These are phyloP conservation scores for Eumacrocentrus americanus DNA, from an alignment of 2,888 invertebrate species.

Conservation along the genomic window DNA sequence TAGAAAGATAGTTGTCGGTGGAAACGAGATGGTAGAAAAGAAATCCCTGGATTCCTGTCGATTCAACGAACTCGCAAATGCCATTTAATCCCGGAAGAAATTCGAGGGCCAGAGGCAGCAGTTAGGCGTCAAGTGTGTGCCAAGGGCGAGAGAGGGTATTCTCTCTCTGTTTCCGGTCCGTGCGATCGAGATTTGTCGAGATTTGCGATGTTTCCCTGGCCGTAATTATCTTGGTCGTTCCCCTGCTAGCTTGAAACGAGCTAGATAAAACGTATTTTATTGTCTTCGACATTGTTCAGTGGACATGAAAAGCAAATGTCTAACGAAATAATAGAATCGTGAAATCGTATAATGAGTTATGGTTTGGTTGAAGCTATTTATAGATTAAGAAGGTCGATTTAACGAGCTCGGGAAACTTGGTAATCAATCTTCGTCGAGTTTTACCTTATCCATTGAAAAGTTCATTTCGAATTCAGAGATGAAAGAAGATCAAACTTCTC, in stretches of 20 bases:
- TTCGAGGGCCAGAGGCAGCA: slow-evolving; percentile 4
- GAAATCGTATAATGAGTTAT: neutral
- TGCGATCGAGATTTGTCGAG: too few relatives aligned
- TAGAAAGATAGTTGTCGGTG: too few relatives aligned
- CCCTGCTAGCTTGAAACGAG: too few relatives aligned
- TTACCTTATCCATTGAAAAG: neutral
- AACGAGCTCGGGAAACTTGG: neutral
- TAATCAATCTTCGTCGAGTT: neutral
- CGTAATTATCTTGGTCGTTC: neutral
- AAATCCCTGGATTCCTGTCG: too few relatives aligned
- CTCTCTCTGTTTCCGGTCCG: too few relatives aligned
- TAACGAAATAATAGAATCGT: neutral
- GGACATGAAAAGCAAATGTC: neutral
- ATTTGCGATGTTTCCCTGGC: slow-evolving; percentile 9
- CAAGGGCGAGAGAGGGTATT: slow-evolving; percentile 10
- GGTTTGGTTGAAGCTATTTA: neutral
- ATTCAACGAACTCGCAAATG: slow-evolving; percentile 3
- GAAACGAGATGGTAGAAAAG: too few relatives aligned
- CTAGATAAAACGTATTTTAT: too few relatives aligned
- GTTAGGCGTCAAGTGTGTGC: slow-evolving; percentile 5
- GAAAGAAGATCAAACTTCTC: neutral
- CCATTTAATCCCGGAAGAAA: slow-evolving; percentile 26
- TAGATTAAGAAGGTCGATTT: neutral
- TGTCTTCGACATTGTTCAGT: too few relatives aligned
- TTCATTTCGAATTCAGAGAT: neutral